These are phyloP conservation scores for Catocala fraxini DNA, from an alignment of 2,888 invertebrate species.

Conservation along the genomic window DNA sequence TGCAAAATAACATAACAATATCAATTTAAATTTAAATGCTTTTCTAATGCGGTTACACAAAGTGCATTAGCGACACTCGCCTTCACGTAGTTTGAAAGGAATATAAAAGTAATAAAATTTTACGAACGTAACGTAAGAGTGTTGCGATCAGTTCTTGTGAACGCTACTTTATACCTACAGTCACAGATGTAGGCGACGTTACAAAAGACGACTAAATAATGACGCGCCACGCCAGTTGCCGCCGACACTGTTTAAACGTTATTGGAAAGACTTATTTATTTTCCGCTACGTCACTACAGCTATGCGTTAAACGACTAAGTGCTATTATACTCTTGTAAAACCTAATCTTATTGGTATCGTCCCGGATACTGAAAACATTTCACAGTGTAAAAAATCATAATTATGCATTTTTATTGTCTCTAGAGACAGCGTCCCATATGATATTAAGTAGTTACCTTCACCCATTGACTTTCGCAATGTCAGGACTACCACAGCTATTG, in stretches of 20 bases:
- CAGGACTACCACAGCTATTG: too few relatives aligned
- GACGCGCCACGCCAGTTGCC: conserved; percentile 55
- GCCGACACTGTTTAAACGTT: conserved; percentile 52
- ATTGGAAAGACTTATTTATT: conserved; percentile 41
- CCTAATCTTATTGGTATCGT: too few relatives aligned
- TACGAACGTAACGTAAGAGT: conserved; percentile 34
- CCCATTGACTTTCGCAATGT: too few relatives aligned
- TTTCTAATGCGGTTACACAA: conserved; percentile 20
- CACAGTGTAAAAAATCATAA: too few relatives aligned
- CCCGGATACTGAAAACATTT: too few relatives aligned
- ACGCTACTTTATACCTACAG: conserved; percentile 50
- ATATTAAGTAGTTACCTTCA: too few relatives aligned
- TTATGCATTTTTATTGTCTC: too few relatives aligned
- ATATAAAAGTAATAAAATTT: conserved; percentile 42
- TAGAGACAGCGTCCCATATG: too few relatives aligned
- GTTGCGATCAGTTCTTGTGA: conserved; percentile 43
- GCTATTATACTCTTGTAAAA: too few relatives aligned
- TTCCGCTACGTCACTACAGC: conserved; percentile 22
- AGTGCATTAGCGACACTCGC: conserved; percentile 33
- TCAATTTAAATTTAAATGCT: too few relatives aligned
- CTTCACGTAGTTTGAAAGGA: conserved; percentile 27
- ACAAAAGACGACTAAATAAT: conserved; percentile 67
- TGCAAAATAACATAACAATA: too few relatives aligned
- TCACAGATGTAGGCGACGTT: conserved; percentile 62
- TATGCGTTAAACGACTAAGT: too few relatives aligned